phyloP scores from a whole-genome alignment of 2,113 vertebrate species.

The Lycocorax pyrrhopterus region DNA sequence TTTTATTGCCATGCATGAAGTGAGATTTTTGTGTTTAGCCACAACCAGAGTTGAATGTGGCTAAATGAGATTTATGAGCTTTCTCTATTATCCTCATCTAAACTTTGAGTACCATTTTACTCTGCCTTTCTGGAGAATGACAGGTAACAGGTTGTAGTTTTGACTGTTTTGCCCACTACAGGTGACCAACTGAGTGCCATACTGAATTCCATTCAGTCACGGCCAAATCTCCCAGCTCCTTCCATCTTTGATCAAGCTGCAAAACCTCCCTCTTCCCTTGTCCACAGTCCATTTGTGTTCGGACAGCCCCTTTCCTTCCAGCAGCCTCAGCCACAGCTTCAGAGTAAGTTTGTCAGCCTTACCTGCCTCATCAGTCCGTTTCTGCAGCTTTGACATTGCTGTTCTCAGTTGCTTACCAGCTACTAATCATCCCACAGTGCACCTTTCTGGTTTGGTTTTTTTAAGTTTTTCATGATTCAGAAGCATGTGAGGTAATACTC shows the following conservation, averaged over 20 bases:
- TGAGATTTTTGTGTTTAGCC: slow-evolving; percentile 26
- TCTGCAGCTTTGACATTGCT: slow-evolving; percentile 73
- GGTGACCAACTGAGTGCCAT: slow-evolving; percentile 99
- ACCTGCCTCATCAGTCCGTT: slow-evolving; percentile 75
- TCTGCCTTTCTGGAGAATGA: slow-evolving; percentile 67
- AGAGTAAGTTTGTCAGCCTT: slow-evolving; percentile 98
- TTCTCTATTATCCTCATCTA: slow-evolving; percentile 17
- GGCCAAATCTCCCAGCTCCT: slow-evolving; percentile 98
- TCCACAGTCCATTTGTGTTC: slow-evolving; percentile 99
- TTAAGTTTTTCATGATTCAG: slow-evolving; percentile 59
- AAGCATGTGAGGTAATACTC: slow-evolving; percentile 44
- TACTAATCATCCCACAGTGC: slow-evolving; percentile 54
- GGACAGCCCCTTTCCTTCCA: slow-evolving; percentile 99
- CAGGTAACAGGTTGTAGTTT: slow-evolving; percentile 91
- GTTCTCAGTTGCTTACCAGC: slow-evolving; percentile 62
- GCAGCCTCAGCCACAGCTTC: slow-evolving; percentile 98
- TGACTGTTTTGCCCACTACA: slow-evolving; percentile 98
- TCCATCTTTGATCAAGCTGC: slow-evolving; percentile 99
- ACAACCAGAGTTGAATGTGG: background rate
- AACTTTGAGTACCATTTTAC: slow-evolving; percentile 62
- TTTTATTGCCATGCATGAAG: background rate
- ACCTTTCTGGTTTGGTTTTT: slow-evolving; percentile 43
- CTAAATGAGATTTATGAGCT: background rate
- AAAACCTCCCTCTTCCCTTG: slow-evolving; percentile 97
- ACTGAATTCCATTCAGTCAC: slow-evolving; percentile 99